Percentiles rank a stretch among this genome's conserved stretches.
These are phyloP conservation scores for Lucifuga dentata DNA, from an alignment of 2,113 vertebrate genomes.

Conservation along the genomic window DNA sequence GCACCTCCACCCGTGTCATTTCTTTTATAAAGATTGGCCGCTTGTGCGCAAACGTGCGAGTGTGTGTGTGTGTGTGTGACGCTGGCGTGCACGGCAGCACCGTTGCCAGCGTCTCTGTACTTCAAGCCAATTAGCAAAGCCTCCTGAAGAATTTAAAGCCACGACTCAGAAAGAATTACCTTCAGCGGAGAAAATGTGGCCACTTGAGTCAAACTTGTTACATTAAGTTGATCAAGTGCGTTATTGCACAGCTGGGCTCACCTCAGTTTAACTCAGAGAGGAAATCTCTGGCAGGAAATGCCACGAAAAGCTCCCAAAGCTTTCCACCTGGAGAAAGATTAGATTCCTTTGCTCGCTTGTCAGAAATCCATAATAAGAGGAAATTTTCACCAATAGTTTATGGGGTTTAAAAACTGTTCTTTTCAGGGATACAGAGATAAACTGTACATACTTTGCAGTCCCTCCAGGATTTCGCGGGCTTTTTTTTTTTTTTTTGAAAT, in stretches of 20 bases:
- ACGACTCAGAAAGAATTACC: slow-evolving; percentile 46
- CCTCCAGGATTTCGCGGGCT: no score
- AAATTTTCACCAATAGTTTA: no score
- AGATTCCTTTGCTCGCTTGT: no score
- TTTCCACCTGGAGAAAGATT: background rate
- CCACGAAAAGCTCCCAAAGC: background rate
- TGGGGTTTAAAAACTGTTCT: no score
- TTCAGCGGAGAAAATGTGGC: slow-evolving; percentile 37
- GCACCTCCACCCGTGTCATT: slow-evolving; percentile 56
- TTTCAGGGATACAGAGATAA: no score
- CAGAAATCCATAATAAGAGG: no score
- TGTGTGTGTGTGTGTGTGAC: background rate
- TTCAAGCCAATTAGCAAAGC: slow-evolving; percentile 65
- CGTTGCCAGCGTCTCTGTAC: slow-evolving; percentile 27
- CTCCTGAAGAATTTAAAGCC: slow-evolving; percentile 46
- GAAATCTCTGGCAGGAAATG: slow-evolving; percentile 3
- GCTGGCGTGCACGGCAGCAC: slow-evolving; percentile 38
- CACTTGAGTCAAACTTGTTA: slow-evolving; percentile 56
- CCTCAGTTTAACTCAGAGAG: slow-evolving; percentile 35
- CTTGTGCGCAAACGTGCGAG: slow-evolving; percentile 29
- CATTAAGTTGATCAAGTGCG: slow-evolving; percentile 59
- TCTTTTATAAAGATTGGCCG: slow-evolving; percentile 78
- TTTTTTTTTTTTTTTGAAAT: no score
- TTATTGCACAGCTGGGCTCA: slow-evolving; percentile 54
- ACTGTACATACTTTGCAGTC: no score